Evolutionary conservation across 2,888 invertebrate genomes (phyloP).

Genomic region (Eucriotettix oculatus): DNA sequence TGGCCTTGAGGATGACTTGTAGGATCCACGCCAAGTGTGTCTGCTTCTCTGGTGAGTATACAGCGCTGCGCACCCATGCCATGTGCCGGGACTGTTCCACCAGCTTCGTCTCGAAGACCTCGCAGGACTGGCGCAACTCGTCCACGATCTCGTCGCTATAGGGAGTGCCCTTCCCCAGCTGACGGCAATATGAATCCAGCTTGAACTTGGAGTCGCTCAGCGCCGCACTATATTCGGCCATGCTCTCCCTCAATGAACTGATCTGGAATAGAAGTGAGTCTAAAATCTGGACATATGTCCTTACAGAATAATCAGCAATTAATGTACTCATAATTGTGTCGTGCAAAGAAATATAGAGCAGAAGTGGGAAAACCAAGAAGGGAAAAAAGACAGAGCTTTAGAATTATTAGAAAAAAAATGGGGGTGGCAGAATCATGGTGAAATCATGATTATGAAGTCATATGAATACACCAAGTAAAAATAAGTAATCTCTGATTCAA

Average conservation of each 20-base stretch:
- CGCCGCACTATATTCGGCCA: conserved; percentile 45
- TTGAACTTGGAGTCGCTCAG: conserved; percentile 37
- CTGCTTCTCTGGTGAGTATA: conserved; percentile 47
- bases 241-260: conserved; percentile 42
- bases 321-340: too few relatives aligned
- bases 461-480: too few relatives aligned
- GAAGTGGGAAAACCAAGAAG: too few relatives aligned
- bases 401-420: too few relatives aligned
- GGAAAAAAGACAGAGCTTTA: too few relatives aligned
- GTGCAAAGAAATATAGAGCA: too few relatives aligned
- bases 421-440: too few relatives aligned
- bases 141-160: conserved; percentile 27
- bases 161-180: conserved; percentile 9
- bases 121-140: conserved; percentile 38
- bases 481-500: too few relatives aligned
- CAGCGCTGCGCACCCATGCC: conserved; percentile 47
- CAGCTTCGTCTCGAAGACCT: conserved; percentile 40
- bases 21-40: conserved; percentile 42
- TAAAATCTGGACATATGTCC: too few relatives aligned
- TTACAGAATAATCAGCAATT: too few relatives aligned
- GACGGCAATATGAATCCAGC: conserved; percentile 18
- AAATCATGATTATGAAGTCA: too few relatives aligned
- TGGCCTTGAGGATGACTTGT: conserved; percentile 37
- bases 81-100: conserved; percentile 44
- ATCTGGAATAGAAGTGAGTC: conserved; percentile 13